Evolutionary conservation across 1,140 invertebrate genomes (phyloP).

Genomic region (Nautilus pompilius): DNA sequence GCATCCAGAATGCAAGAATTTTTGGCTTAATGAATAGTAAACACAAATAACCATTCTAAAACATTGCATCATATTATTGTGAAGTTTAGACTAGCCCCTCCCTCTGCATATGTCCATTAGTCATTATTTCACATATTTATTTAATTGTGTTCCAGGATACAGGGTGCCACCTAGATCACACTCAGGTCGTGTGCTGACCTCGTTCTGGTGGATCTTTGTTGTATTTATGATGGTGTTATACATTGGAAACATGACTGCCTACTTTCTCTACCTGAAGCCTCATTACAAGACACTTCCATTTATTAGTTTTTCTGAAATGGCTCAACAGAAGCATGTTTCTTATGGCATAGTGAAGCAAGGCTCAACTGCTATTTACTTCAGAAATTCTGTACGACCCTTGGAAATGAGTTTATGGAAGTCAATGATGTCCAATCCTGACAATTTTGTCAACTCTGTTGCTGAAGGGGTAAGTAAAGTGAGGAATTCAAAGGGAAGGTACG

Average conservation of each 20-base stretch:
- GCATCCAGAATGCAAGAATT: too few relatives aligned
- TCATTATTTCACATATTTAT: too few relatives aligned
- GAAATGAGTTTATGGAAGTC: slow-evolving; percentile 9
- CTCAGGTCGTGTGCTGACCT: slow-evolving; percentile 16
- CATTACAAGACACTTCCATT: slow-evolving; percentile 9
- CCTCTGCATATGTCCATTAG: too few relatives aligned
- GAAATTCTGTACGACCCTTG: slow-evolving; percentile 5
- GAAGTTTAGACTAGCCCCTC: too few relatives aligned
- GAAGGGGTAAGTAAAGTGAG: slow-evolving; percentile 21
- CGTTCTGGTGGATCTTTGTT: slow-evolving; percentile 23
- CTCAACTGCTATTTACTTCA: slow-evolving; percentile 11
- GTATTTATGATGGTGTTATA: slow-evolving; percentile 18
- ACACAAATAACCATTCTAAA: too few relatives aligned
- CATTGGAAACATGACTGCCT: slow-evolving; percentile 14
- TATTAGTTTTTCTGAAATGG: slow-evolving; percentile 15
- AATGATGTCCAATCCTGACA: slow-evolving; percentile 2
- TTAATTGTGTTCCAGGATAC: slow-evolving; percentile 23
- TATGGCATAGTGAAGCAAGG: slow-evolving; percentile 9
- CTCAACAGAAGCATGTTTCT: slow-evolving; percentile 6
- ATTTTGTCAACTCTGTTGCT: slow-evolving; percentile 4
- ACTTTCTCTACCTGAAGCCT: slow-evolving; percentile 11
- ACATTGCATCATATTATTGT: too few relatives aligned
- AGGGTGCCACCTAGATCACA: slow-evolving; percentile 18
- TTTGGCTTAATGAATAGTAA: too few relatives aligned
- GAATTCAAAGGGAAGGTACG: slow-evolving; percentile 10